Percentiles rank a stretch among this genome's conserved stretches.
phyloP scores from a whole-genome alignment of 2,113 vertebrate species.

The Lynx canadensis region DNA sequence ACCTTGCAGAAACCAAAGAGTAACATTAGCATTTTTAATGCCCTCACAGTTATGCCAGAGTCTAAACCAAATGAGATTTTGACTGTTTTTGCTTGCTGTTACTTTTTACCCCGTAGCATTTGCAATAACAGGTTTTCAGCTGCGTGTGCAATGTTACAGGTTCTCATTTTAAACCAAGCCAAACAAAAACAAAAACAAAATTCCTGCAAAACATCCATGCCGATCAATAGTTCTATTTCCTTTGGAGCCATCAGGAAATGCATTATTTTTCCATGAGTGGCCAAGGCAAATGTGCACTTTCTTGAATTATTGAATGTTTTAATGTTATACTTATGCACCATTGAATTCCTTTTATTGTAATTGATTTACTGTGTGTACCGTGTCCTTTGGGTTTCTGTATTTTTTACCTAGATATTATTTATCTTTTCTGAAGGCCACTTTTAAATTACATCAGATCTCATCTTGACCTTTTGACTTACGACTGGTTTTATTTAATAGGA shows the following conservation, averaged over 20 bases:
- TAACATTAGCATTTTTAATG: background rate
- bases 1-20: background rate
- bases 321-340: background rate
- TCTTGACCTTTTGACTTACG: conserved; percentile 64
- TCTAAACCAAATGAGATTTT: background rate
- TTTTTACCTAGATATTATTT: conserved; percentile 39
- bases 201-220: background rate
- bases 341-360: conserved; percentile 11
- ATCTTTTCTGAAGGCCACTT: conserved; percentile 61
- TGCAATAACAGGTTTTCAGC: conserved; percentile 31
- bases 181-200: background rate
- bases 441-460: conserved; percentile 50
- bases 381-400: conserved; percentile 37
- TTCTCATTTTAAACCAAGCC: conserved; percentile 35
- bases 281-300: background rate
- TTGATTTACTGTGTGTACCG: background rate
- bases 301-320: conserved; percentile 23
- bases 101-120: background rate
- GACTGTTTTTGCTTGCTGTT: background rate
- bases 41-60: background rate
- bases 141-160: background rate
- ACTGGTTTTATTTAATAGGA: conserved; percentile 52
- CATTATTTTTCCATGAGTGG: background rate
- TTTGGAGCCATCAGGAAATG: background rate
- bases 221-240: background rate